Conservation (phyloP, 2,888 invertebrate genomes). For the Halocaridina rubra region DNA sequence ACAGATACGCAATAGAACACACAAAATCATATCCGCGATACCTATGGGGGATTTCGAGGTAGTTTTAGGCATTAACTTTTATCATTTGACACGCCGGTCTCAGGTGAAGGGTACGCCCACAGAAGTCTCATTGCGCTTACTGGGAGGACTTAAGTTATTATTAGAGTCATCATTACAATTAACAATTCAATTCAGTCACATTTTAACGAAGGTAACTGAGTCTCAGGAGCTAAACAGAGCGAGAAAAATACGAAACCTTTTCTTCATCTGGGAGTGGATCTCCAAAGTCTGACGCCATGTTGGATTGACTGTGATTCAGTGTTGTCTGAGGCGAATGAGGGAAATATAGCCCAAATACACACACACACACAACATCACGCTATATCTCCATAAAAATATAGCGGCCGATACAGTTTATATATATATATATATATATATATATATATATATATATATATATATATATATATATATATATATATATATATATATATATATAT, state of each 20-base stretch:
- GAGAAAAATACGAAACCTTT: slow-evolving; percentile 37
- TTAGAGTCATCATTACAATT: background rate
- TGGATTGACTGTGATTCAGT: no score
- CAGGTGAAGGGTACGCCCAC: slow-evolving; percentile 50
- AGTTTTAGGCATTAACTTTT: background rate
- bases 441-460: slow-evolving; percentile 14
- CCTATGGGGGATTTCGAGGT: no score
- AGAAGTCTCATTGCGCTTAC: background rate
- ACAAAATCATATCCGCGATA: background rate
- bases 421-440: background rate
- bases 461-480: slow-evolving; percentile 7
- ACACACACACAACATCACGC: no score
- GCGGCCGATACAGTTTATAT: background rate
- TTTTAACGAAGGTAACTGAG: background rate
- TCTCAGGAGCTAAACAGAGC: background rate
- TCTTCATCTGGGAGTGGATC: slow-evolving; percentile 63
- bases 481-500: background rate
- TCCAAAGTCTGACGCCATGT: slow-evolving; percentile 62
- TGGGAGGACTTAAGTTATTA: background rate
- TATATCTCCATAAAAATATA: no score
- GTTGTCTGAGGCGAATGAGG: no score
- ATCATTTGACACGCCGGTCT: slow-evolving; percentile 49
- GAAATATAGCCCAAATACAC: no score
- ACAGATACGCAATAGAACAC: background rate
- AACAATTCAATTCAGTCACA: background rate